phyloP scores from a whole-genome alignment of 2,113 vertebrate genomes.

The Peucedramus taeniatus region DNA sequence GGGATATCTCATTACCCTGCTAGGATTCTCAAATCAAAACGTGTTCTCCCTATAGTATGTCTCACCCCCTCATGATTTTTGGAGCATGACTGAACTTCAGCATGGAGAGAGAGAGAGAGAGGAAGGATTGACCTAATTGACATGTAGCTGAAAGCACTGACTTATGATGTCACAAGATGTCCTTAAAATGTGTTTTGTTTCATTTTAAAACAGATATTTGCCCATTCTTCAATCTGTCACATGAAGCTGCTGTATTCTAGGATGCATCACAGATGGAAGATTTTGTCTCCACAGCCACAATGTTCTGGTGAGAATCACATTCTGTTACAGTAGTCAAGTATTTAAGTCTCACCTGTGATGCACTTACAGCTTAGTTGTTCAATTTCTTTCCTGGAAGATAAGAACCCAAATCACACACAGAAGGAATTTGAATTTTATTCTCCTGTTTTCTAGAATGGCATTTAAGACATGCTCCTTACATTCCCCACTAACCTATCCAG shows the following conservation, averaged over 20 bases:
- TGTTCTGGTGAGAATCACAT: background rate
- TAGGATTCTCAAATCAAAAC: background rate
- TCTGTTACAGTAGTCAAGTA: background rate
- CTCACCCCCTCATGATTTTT: fast-evolving
- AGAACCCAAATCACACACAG: background rate
- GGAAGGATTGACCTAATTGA: background rate
- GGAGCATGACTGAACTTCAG: background rate
- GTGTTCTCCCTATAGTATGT: background rate
- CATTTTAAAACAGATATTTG: background rate
- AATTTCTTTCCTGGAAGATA: background rate
- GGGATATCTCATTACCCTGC: background rate
- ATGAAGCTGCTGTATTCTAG: background rate
- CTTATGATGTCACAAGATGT: background rate
- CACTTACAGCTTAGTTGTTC: background rate
- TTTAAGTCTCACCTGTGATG: background rate
- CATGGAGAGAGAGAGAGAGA: background rate
- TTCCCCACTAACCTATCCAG: background rate
- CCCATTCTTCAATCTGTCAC: background rate
- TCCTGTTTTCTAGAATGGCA: background rate
- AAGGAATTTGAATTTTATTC: background rate
- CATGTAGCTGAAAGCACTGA: background rate
- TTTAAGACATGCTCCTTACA: background rate
- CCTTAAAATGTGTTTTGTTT: background rate
- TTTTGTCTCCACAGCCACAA: background rate
- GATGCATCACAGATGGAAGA: background rate